These are phyloP conservation scores for Oceanites oceanicus DNA, from an alignment of 2,113 vertebrate species.

Conservation along the genomic window DNA sequence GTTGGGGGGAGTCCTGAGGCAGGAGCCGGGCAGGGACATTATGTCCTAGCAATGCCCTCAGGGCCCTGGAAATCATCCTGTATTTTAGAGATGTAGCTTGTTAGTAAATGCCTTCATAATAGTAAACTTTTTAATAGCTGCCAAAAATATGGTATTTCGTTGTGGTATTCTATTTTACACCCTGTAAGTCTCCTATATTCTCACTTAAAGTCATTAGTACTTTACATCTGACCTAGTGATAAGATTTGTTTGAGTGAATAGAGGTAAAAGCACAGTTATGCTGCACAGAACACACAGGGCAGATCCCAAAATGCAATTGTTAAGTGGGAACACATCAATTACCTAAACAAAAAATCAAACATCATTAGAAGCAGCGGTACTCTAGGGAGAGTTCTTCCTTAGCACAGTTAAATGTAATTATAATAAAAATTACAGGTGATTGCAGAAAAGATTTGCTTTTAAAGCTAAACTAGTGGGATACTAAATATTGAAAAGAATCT, in stretches of 20 bases:
- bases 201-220: neutral
- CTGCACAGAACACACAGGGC: neutral
- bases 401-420: neutral
- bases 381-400: neutral
- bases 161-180: neutral
- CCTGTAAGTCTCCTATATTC: neutral
- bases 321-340: neutral
- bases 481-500: neutral
- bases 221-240: neutral
- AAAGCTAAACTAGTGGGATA: neutral
- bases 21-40: neutral
- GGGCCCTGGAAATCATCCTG: neutral
- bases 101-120: neutral
- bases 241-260: neutral
- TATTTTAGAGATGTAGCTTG: neutral
- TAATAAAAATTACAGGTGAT: neutral
- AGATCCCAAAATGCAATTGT: neutral
- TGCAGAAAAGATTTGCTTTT: neutral
- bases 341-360: neutral
- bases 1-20: too few species aligned
- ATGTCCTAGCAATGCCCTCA: neutral
- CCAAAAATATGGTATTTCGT: neutral
- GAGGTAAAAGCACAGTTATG: neutral
- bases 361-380: neutral
- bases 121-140: neutral